Evolutionary conservation across 2,888 invertebrate species (phyloP).

Genomic region (Heliconius ethilla): DNA sequence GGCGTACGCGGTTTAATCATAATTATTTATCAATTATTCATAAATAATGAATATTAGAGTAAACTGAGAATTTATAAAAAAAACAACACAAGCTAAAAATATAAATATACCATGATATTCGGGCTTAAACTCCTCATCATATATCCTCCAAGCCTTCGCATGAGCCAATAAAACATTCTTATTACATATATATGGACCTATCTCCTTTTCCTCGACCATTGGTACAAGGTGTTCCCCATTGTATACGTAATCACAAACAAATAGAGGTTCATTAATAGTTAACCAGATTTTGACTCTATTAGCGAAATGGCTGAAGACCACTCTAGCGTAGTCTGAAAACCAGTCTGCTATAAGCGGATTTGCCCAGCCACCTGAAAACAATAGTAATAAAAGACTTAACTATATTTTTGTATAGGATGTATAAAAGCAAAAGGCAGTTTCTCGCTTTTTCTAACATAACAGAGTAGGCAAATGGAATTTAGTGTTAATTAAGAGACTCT

Average conservation of each 20-base stretch:
- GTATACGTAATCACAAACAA: constrained; percentile 68
- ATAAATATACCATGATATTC: constrained; percentile 67
- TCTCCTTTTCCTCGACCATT: constrained; percentile 58
- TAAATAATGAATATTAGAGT: background rate
- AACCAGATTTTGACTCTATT: constrained; percentile 85
- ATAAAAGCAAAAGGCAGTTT: no score
- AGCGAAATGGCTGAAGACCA: constrained; percentile 80
- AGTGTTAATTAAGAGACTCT: no score
- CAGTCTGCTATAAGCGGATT: constrained; percentile 83
- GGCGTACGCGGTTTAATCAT: background rate
- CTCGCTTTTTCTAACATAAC: no score
- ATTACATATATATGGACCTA: constrained; percentile 81
- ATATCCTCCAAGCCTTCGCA: constrained; percentile 82
- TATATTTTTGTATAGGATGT: no score
- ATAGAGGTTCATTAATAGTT: constrained; percentile 86
- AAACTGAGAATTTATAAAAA: background rate
- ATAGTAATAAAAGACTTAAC: constrained; percentile 8
- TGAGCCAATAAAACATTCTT: constrained; percentile 86
- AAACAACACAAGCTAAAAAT: background rate
- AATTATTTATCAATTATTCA: no score
- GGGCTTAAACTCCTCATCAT: constrained; percentile 77
- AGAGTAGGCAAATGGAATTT: no score
- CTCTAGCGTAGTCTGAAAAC: constrained; percentile 83
- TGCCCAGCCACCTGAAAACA: constrained; percentile 83
- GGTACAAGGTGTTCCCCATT: constrained; percentile 67